phyloP scores from a whole-genome alignment of 2,797 vertebrate species.

The Phrynocephalus forsythii region DNA sequence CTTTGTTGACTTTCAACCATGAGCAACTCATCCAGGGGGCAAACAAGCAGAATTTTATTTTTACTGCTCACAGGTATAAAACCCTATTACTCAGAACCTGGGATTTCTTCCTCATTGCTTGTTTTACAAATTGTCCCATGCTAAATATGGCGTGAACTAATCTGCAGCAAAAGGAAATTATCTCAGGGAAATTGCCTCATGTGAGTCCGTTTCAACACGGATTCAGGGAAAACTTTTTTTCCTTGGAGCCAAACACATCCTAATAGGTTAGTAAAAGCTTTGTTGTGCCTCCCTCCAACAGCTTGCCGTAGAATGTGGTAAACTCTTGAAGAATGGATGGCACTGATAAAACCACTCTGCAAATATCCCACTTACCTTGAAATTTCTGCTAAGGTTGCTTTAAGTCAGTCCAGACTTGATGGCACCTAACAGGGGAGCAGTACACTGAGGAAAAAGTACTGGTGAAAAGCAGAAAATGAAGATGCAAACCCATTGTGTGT shows the following conservation, averaged over 20 bases:
- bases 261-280: not conserved
- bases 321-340: not conserved
- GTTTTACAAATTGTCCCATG: not conserved
- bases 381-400: too few relatives aligned
- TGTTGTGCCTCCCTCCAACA: not conserved
- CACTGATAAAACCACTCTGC: not conserved
- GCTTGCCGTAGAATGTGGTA: not conserved
- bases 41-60: not conserved
- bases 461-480: not conserved
- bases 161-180: conserved; percentile 14
- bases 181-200: conserved; percentile 8
- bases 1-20: not conserved
- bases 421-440: too few relatives aligned
- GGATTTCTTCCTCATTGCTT: not conserved
- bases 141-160: not conserved
- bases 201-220: not conserved
- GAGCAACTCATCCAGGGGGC: not conserved
- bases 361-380: too few relatives aligned
- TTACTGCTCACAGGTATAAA: not conserved
- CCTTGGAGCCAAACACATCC: not conserved
- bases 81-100: not conserved
- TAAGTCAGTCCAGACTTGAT: too few relatives aligned
- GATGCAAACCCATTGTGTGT: not conserved
- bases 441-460: not conserved
- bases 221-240: conserved; percentile 31